phyloP scores from a whole-genome alignment of 92 coral and sea anemone genomes.

The Galaxea fascicularis region DNA sequence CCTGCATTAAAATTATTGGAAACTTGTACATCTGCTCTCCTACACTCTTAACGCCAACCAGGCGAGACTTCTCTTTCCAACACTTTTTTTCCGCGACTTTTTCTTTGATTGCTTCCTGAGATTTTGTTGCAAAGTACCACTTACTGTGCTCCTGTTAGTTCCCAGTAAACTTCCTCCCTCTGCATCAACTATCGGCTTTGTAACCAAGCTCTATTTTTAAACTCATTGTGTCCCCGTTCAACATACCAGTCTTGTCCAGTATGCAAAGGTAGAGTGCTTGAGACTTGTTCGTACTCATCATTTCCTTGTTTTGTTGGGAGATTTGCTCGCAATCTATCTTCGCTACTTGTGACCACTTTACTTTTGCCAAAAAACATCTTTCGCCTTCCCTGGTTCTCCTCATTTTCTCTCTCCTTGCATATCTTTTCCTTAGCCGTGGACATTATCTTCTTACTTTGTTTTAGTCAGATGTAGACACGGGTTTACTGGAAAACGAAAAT shows the following conservation, averaged over 20 bases:
- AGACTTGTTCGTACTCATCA: no score
- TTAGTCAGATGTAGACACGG: no score
- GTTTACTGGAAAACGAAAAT: no score
- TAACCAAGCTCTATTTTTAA: not conserved
- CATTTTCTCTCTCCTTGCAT: no score
- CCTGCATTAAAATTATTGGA: constrained; percentile 1
- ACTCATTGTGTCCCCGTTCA: not conserved
- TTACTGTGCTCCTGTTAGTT: constrained; percentile 3
- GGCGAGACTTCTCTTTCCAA: not conserved
- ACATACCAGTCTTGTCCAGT: not conserved
- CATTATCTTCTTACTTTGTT: no score
- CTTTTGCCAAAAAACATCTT: no score
- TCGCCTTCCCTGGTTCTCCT: no score
- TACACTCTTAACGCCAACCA: not conserved
- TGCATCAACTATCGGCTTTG: not conserved
- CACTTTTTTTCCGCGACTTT: not conserved
- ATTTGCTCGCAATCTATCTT: no score
- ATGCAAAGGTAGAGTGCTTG: not conserved
- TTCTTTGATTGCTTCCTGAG: not conserved
- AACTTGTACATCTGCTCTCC: no score
- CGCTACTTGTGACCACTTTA: no score
- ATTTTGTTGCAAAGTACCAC: not conserved
- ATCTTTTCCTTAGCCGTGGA: no score
- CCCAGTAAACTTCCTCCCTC: not conserved
- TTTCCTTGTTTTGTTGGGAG: no score